Conservation (phyloP, 2,797 vertebrate genomes). For the Thamnophis elegans region DNA sequence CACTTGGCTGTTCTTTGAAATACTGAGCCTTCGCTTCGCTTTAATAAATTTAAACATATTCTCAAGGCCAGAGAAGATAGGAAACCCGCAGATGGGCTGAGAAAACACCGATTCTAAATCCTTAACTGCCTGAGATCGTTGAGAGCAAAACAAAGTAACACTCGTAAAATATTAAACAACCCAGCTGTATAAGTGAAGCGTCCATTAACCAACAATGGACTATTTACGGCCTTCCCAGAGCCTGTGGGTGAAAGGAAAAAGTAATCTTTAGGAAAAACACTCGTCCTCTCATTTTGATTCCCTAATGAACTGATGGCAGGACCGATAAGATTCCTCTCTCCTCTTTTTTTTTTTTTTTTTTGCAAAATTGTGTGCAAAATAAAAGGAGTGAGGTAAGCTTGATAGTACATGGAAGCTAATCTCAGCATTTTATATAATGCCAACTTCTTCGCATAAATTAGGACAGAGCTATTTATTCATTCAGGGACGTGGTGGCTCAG, state of each 20-base stretch:
- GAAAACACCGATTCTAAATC: constrained; percentile 98
- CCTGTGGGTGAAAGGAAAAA: constrained; percentile 77
- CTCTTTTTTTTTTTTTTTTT: neutral
- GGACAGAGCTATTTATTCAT: neutral
- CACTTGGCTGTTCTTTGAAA: constrained; percentile 97
- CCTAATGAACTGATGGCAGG: constrained; percentile 67
- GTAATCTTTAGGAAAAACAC: constrained; percentile 70
- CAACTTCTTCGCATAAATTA: neutral
- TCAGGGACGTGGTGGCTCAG: neutral
- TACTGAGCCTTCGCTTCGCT: constrained; percentile 99
- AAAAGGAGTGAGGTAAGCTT: neutral
- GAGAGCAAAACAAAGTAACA: constrained; percentile 91
- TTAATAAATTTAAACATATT: constrained; percentile 99
- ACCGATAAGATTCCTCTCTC: constrained; percentile 52
- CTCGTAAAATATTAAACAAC: constrained; percentile 88
- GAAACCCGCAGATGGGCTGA: constrained; percentile 96
- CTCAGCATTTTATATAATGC: neutral
- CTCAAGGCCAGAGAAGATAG: constrained; percentile 99
- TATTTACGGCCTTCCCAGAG: constrained; percentile 79
- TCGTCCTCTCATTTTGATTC: constrained; percentile 70
- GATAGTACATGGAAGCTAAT: neutral
- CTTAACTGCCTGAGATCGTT: constrained; percentile 91
- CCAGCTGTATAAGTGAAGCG: constrained; percentile 83
- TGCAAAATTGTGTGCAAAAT: constrained; percentile 40
- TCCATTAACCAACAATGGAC: constrained; percentile 85